Percentiles rank a stretch among this genome's conserved stretches.
Evolutionary conservation across 2,797 vertebrate species (phyloP).

Genomic region (Microctenopoma stevenorrisi): DNA sequence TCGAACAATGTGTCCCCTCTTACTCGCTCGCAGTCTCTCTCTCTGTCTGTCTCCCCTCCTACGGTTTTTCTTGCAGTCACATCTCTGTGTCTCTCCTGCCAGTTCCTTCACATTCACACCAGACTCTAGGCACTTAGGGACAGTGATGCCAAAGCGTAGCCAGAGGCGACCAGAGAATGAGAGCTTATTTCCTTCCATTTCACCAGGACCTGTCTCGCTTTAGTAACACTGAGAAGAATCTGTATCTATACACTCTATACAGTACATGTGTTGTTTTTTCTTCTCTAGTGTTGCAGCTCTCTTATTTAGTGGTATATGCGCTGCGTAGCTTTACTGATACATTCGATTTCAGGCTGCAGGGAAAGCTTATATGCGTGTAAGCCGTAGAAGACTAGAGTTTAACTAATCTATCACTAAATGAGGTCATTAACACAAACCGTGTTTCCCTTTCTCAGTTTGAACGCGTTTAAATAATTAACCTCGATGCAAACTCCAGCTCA

Average conservation of each 20-base stretch:
- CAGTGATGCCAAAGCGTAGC: constrained; percentile 37
- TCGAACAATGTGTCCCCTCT: neutral
- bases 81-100: constrained; percentile 23
- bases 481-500: constrained; percentile 6
- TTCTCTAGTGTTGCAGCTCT: too few species aligned
- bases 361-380: neutral
- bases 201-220: neutral
- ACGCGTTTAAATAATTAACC: constrained; percentile 41
- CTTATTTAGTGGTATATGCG: neutral
- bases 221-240: neutral
- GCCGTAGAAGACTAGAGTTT: neutral
- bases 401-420: constrained; percentile 4
- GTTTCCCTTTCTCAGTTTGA: constrained; percentile 6
- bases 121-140: constrained; percentile 25
- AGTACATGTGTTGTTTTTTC: too few species aligned
- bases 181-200: constrained; percentile 29
- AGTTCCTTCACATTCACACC: constrained; percentile 34
- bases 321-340: neutral
- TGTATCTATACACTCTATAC: neutral
- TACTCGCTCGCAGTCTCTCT: constrained; percentile 2
- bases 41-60: constrained; percentile 1
- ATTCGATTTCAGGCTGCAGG: neutral
- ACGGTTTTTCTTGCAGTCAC: constrained; percentile 16
- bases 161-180: constrained; percentile 12
- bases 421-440: neutral